phyloP scores from a whole-genome alignment of 2,888 invertebrate species.

The Lasioglossum zephyrum region DNA sequence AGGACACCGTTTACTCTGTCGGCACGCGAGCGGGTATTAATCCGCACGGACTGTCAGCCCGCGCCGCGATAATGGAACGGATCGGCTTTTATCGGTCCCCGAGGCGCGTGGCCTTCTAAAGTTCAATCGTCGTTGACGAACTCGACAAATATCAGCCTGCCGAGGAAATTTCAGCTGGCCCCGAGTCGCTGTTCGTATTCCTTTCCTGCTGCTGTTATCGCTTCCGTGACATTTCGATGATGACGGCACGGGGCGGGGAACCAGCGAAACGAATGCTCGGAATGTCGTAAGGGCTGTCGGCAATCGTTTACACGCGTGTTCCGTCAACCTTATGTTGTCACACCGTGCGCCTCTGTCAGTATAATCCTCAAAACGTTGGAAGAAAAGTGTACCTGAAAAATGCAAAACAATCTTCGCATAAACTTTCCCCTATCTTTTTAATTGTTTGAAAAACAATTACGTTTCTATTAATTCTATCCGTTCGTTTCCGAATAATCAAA shows the following conservation, averaged over 20 bases:
- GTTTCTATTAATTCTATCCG: background rate
- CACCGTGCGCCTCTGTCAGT: background rate
- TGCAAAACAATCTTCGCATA: background rate
- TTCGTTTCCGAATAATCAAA: background rate
- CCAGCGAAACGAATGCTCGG: background rate
- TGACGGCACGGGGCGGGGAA: background rate
- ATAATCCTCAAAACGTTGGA: background rate
- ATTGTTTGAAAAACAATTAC: background rate
- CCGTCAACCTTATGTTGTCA: constrained; percentile 1
- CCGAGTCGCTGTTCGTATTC: constrained; percentile 25
- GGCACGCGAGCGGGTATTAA: constrained; percentile 78
- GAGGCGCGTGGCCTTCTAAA: constrained; percentile 69
- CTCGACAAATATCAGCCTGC: constrained; percentile 66
- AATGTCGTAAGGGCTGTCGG: constrained; percentile 5
- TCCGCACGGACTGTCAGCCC: constrained; percentile 70
- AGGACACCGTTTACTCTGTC: constrained; percentile 75
- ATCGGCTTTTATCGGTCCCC: constrained; percentile 78
- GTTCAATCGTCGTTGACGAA: constrained; percentile 73
- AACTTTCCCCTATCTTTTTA: no score
- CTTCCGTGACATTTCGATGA: constrained; percentile 59
- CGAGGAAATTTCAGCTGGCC: constrained; percentile 43
- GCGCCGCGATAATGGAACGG: constrained; percentile 76
- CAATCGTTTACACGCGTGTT: background rate
- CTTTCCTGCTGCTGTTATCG: constrained; percentile 13
- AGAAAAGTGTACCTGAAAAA: background rate